phyloP scores from a whole-genome alignment of 2,113 vertebrate species.

The Corvus cornix region DNA sequence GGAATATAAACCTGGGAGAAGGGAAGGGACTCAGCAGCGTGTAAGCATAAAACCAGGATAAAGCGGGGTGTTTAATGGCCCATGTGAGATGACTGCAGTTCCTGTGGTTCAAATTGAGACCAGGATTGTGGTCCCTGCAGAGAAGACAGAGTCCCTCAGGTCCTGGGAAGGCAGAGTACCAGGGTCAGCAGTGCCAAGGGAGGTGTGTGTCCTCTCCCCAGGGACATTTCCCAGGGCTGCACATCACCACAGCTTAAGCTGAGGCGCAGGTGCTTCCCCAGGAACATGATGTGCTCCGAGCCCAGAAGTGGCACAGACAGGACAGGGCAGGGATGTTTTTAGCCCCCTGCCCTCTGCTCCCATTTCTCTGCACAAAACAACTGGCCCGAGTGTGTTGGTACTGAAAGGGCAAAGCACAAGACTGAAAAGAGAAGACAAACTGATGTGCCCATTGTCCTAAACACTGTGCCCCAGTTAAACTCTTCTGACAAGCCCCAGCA shows the following conservation, averaged over 20 bases:
- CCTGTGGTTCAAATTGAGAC: neutral
- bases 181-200: neutral
- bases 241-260: rapidly evolving
- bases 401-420: neutral
- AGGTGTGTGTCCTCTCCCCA: neutral
- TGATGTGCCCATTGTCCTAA: neutral
- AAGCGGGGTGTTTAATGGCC: neutral
- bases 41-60: neutral
- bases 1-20: neutral
- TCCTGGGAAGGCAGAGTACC: neutral
- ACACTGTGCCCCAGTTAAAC: neutral
- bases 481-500: neutral
- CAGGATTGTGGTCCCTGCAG: neutral
- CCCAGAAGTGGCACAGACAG: neutral
- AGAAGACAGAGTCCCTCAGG: neutral
- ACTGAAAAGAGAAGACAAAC: neutral
- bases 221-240: neutral
- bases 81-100: neutral
- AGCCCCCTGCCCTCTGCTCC: neutral
- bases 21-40: neutral
- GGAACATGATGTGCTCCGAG: neutral
- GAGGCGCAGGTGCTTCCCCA: neutral
- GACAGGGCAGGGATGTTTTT: neutral
- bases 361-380: neutral
- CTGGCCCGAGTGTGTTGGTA: rapidly evolving